These are phyloP conservation scores for Halictus rubicundus DNA, from an alignment of 1,140 invertebrate genomes.

Conservation along the genomic window DNA sequence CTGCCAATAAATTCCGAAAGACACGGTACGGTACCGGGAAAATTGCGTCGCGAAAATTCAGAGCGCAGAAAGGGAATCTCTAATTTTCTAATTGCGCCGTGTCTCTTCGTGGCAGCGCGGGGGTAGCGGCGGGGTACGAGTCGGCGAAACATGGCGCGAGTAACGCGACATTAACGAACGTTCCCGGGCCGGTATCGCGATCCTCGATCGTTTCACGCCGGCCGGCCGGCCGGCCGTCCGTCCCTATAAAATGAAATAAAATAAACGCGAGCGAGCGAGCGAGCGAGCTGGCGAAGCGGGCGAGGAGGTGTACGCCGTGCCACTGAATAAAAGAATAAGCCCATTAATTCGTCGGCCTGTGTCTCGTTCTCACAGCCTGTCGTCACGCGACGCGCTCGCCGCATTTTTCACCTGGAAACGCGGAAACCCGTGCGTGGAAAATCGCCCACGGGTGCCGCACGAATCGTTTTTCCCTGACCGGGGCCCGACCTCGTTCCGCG, in stretches of 20 bases:
- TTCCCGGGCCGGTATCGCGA: constrained; percentile 47
- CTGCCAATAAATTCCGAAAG: too few species aligned
- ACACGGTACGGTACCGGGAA: too few species aligned
- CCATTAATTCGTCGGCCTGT: constrained; percentile 70
- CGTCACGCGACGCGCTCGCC: constrained; percentile 62
- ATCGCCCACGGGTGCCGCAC: constrained; percentile 7
- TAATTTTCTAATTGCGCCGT: neutral
- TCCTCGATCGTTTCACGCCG: constrained; percentile 52
- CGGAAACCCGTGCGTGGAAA: constrained; percentile 3
- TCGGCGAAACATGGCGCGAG: constrained; percentile 27
- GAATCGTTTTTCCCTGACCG: too few species aligned
- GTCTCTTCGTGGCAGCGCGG: neutral
- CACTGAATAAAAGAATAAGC: constrained; percentile 67
- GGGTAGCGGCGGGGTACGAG: neutral
- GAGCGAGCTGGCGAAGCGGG: too few species aligned
- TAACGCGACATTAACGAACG: constrained; percentile 54
- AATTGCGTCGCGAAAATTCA: too few species aligned
- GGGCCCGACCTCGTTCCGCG: neutral
- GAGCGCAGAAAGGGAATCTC: neutral
- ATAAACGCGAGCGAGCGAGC: constrained; percentile 13
- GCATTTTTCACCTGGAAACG: neutral
- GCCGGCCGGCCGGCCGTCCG: constrained; percentile 11
- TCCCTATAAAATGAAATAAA: constrained; percentile 63
- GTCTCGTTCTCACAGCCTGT: constrained; percentile 54
- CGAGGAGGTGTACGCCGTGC: constrained; percentile 31